Conservation (phyloP, 2,113 vertebrate species). For the Urocolius indicus region DNA sequence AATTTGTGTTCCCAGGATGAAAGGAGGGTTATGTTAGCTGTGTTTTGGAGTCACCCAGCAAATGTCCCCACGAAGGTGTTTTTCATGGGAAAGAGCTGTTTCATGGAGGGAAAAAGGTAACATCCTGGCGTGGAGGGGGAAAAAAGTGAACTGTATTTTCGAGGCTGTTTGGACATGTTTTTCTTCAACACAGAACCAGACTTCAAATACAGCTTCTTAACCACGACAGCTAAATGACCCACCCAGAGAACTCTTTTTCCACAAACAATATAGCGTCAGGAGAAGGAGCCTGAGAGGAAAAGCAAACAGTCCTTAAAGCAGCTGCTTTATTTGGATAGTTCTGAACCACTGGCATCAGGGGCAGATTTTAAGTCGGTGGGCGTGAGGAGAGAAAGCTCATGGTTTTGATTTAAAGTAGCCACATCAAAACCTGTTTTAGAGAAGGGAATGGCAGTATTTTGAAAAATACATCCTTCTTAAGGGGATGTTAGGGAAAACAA, state of each 20-base stretch:
- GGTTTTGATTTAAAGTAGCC: slow-evolving; percentile 75
- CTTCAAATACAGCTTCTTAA: slow-evolving; percentile 68
- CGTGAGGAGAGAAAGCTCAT: slow-evolving; percentile 54
- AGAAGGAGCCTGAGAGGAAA: slow-evolving; percentile 63
- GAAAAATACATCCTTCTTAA: slow-evolving; percentile 66
- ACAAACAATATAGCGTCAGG: slow-evolving; percentile 60
- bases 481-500: slow-evolving; percentile 62
- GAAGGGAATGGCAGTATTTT: slow-evolving; percentile 64
- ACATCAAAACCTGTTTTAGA: slow-evolving; percentile 68
- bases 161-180: slow-evolving; percentile 63
- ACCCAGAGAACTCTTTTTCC: slow-evolving; percentile 64
- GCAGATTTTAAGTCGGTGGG: slow-evolving; percentile 56
- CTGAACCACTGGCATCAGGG: slow-evolving; percentile 63
- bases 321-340: slow-evolving; percentile 74
- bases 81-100: slow-evolving; percentile 20
- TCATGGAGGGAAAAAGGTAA: slow-evolving; percentile 14
- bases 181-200: slow-evolving; percentile 36
- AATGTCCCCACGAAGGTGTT: background rate
- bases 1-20: background rate
- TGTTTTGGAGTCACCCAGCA: background rate
- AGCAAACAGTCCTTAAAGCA: slow-evolving; percentile 73
- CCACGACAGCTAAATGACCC: slow-evolving; percentile 50
- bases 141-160: slow-evolving; percentile 13
- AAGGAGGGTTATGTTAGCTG: background rate
- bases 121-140: background rate